These are phyloP conservation scores for Papilio xuthus DNA, from an alignment of 1,140 invertebrate species.

Conservation along the genomic window DNA sequence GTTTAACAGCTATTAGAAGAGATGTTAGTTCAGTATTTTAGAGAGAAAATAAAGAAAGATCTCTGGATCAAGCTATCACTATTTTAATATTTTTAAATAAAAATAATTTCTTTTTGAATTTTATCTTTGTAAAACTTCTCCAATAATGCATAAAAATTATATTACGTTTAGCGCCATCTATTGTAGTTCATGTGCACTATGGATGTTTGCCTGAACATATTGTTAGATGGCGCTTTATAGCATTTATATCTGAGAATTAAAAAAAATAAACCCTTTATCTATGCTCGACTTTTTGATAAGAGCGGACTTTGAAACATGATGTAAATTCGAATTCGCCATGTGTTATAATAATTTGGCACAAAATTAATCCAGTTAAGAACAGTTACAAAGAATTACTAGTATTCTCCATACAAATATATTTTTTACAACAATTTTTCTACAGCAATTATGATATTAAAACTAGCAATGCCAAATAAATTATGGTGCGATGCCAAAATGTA, in stretches of 20 bases:
- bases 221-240: not conserved
- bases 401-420: not conserved
- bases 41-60: no score
- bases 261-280: no score
- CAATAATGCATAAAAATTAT: not conserved
- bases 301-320: not conserved
- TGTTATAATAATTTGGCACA: no score
- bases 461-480: slow-evolving; percentile 1
- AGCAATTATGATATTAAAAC: not conserved
- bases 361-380: no score
- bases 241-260: not conserved
- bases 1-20: no score
- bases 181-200: not conserved
- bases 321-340: not conserved
- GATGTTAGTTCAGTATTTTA: no score
- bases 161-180: not conserved
- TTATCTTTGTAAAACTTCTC: not conserved
- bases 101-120: no score
- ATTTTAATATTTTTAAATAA: no score
- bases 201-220: not conserved
- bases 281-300: not conserved
- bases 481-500: not conserved
- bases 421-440: not conserved
- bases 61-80: no score
- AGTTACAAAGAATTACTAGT: no score